Percentiles rank a stretch among this genome's conserved stretches.
These are phyloP conservation scores for Zygaena filipendulae DNA, from an alignment of 2,888 invertebrate species.

Conservation along the genomic window DNA sequence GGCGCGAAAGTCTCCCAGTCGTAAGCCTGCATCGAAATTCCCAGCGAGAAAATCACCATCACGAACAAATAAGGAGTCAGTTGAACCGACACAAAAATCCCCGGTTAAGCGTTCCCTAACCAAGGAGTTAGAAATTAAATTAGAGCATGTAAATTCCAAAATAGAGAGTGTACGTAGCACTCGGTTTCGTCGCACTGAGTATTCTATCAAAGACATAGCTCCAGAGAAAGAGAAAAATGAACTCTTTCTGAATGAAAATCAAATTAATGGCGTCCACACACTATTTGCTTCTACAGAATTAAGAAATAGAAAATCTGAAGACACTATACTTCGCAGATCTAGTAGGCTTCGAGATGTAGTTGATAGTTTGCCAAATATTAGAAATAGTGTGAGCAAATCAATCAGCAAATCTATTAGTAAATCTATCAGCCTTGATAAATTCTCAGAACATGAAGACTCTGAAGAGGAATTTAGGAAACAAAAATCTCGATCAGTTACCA, in stretches of 20 bases:
- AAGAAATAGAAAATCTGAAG: conserved; percentile 39
- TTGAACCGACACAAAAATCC: conserved; percentile 29
- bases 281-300: too few relatives aligned
- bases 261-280: too few relatives aligned
- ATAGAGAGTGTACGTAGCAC: conserved; percentile 33
- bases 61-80: conserved; percentile 33
- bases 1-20: conserved; percentile 57
- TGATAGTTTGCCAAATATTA: conserved; percentile 36
- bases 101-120: conserved; percentile 43
- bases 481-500: conserved; percentile 35
- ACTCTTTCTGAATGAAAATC: too few relatives aligned
- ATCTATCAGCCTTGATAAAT: conserved; percentile 41
- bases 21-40: conserved; percentile 45
- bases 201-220: conserved; percentile 39
- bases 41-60: conserved; percentile 56
- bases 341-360: conserved; percentile 39
- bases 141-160: conserved; percentile 31
- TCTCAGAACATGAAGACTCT: conserved; percentile 50
- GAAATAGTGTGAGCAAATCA: conserved; percentile 44
- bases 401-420: conserved; percentile 44
- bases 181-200: conserved; percentile 40
- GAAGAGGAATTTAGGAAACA: conserved; percentile 31
- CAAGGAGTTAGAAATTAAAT: conserved; percentile 28
- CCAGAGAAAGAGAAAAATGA: too few relatives aligned
- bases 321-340: conserved; percentile 37